A percentile compares a stretch with the other conserved stretches of the same genome.
Evolutionary conservation across 2,113 vertebrate species (phyloP).

Genomic region (Empidonax alnorum): DNA sequence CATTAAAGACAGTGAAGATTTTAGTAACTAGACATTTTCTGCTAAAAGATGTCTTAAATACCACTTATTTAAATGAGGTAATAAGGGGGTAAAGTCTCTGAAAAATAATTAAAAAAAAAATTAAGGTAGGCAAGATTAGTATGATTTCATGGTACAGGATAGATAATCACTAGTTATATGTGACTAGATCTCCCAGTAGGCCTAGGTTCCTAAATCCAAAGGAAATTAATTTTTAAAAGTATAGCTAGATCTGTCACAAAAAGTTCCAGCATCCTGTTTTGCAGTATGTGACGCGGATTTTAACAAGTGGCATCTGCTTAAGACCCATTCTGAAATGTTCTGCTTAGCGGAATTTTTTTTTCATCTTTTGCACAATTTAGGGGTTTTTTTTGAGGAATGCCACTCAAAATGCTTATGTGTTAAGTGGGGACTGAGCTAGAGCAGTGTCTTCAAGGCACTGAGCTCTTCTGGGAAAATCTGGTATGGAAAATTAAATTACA

Average conservation of each 20-base stretch:
- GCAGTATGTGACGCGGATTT: neutral
- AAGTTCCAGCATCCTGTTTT: neutral
- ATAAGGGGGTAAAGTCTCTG: neutral
- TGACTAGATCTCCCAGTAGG: neutral
- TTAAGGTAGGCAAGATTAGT: neutral
- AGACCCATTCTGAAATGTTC: neutral
- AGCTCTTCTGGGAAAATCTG: neutral
- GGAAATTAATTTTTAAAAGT: neutral
- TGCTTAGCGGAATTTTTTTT: neutral
- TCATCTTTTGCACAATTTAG: neutral
- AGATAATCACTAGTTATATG: neutral
- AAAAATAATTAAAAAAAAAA: neutral
- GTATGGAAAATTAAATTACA: neutral
- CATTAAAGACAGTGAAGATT: neutral
- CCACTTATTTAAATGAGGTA: neutral
- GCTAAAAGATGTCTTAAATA: neutral
- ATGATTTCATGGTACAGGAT: neutral
- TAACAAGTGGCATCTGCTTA: neutral
- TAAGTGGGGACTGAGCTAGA: neutral
- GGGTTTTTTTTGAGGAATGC: accelerated
- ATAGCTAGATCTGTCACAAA: neutral
- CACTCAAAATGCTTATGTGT: neutral
- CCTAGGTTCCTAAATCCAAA: neutral
- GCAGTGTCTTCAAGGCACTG: neutral
- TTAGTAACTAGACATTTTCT: neutral